Base-by-base conservation (phyloP, 37 sponge, comb jelly and placozoan species). In the Chondrosia reniformis region DNA sequence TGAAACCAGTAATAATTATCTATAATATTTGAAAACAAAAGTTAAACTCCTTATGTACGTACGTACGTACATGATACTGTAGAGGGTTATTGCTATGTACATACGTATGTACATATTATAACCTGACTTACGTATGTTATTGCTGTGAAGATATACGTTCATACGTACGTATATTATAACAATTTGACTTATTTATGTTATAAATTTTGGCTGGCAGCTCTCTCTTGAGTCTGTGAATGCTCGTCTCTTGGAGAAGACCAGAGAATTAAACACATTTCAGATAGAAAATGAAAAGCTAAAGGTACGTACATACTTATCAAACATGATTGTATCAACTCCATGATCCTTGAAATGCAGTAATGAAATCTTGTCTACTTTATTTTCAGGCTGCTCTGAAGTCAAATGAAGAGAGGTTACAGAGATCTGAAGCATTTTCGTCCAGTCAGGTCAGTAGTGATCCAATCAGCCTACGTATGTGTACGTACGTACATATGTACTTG, bases 271-370 rank as follows among this genome's bases (percentile, higher is more conserved):
- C 52, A 34, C 63, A n/a, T 15, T 63, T 1, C 87, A 83, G 44
- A 31, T 83, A 63, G 87, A 90, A 67, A 80, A 83, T 43, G 91
- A 90, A 27, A 67, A 38, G 2, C 54, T 81, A 45, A 81, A 77
- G 78, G 87, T n/a, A n/a, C n/a, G 28, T 62, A n/a, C 28, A n/a
- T 62, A n/a, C n/a, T 22, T 62, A n/a, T 62, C 27, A 25, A 62
- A n/a, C 27, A 62, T 62, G 27, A 25, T 9, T 62, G 63, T 22
- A 62, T 62, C 54, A 17, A 19, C 54, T 19, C 54, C 17, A 17
- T 49, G n/a, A n/a, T n/a, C n/a, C n/a, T n/a, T n/a, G n/a, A n/a
- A n/a, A n/a, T n/a, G n/a, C n/a, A n/a, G n/a, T n/a, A n/a, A n/a
- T n/a, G n/a, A n/a, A n/a, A n/a, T n/a, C n/a, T 30, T 59, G 8